Conservation (phyloP, 2,888 invertebrate species). For the Lasioglossum zephyrum region DNA sequence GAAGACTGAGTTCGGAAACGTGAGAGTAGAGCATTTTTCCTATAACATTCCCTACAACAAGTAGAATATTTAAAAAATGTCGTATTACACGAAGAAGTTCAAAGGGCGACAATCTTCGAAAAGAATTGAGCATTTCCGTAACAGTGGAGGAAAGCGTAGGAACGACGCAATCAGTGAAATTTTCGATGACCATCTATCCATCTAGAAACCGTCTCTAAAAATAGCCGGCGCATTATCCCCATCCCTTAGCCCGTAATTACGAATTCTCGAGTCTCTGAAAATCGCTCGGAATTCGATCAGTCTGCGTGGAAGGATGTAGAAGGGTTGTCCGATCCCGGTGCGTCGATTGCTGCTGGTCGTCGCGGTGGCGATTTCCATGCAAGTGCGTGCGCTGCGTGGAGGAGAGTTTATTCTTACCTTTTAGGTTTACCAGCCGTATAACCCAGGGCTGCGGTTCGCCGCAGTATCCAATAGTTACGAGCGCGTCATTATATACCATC, state of each 20-base stretch:
- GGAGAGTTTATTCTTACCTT: slow-evolving; percentile 64
- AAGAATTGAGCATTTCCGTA: not conserved
- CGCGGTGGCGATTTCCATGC: slow-evolving; percentile 67
- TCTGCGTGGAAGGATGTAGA: not conserved
- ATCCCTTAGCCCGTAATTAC: slow-evolving; percentile 17
- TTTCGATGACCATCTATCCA: not conserved
- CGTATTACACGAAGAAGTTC: too few species aligned
- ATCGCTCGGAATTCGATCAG: slow-evolving; percentile 46
- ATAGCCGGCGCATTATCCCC: not conserved
- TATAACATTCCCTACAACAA: too few species aligned
- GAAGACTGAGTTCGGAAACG: too few species aligned
- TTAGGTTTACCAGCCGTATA: slow-evolving; percentile 57
- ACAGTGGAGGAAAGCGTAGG: not conserved
- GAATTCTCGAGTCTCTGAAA: slow-evolving; percentile 15
- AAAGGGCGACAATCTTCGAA: not conserved
- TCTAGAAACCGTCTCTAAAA: slow-evolving; percentile 14
- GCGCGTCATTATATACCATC: slow-evolving; percentile 78
- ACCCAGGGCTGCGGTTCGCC: slow-evolving; percentile 77
- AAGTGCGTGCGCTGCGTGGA: slow-evolving; percentile 49
- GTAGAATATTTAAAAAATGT: too few species aligned
- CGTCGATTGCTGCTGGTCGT: slow-evolving; percentile 48
- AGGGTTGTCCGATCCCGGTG: slow-evolving; percentile 6
- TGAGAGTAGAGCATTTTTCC: too few species aligned
- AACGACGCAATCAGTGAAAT: not conserved
- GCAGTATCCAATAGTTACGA: slow-evolving; percentile 81